These are phyloP conservation scores for Crossaster papposus DNA, from an alignment of 53 echinoderm and acorn worm genomes.

Conservation along the genomic window DNA sequence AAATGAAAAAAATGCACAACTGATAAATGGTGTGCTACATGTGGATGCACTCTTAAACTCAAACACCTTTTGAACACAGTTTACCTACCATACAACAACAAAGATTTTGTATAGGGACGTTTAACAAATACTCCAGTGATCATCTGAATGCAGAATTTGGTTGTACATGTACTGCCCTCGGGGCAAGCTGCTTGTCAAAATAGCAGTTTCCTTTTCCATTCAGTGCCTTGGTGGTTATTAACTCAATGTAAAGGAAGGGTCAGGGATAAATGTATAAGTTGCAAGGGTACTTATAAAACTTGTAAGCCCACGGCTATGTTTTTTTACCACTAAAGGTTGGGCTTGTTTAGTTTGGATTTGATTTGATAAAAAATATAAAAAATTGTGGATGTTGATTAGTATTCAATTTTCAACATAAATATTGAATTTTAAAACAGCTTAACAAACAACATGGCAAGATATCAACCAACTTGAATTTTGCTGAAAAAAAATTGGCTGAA, in stretches of 20 bases:
- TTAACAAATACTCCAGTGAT: neutral
- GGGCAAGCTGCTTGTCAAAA: conserved; percentile 30
- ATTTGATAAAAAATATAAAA: neutral
- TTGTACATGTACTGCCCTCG: conserved; percentile 15
- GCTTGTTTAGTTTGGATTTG: neutral
- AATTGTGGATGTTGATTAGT: neutral
- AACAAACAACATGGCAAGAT: too few relatives aligned
- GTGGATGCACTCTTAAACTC: too few relatives aligned
- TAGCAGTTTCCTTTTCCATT: neutral
- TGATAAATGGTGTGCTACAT: too few relatives aligned
- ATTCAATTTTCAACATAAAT: too few relatives aligned
- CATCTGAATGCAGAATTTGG: neutral
- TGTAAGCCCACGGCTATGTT: neutral
- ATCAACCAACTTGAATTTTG: too few relatives aligned
- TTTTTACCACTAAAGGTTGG: neutral
- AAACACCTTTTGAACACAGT: neutral
- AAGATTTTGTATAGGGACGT: neutral
- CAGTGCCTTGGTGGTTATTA: neutral
- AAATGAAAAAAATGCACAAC: too few relatives aligned
- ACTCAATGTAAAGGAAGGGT: conserved; percentile 1
- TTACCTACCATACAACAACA: too few relatives aligned
- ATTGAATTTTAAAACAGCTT: too few relatives aligned
- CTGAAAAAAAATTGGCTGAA: too few relatives aligned
- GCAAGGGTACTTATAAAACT: neutral
- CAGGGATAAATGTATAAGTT: conserved; percentile 9